phyloP scores from a whole-genome alignment of 2,888 invertebrate species.

The Dolomedes plantarius region DNA sequence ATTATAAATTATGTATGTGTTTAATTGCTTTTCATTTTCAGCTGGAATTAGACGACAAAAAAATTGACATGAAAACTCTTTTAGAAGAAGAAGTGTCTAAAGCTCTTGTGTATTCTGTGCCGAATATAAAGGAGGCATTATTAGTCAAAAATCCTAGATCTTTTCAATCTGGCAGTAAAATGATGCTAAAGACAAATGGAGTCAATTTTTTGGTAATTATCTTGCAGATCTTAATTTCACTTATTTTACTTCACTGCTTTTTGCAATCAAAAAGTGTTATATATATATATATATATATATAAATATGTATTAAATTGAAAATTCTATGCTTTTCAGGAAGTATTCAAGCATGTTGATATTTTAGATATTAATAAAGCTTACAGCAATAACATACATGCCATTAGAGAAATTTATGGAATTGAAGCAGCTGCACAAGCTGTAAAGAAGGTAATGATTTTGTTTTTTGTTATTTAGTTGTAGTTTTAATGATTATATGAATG shows the following conservation, averaged over 20 bases:
- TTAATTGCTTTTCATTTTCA: conserved; percentile 75
- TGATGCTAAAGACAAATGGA: conserved; percentile 92
- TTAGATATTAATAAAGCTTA: conserved; percentile 89
- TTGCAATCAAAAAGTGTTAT: no score
- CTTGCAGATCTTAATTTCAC: neutral
- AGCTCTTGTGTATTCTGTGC: conserved; percentile 87
- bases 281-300: no score
- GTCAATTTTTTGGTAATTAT: conserved; percentile 86
- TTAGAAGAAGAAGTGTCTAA: conserved; percentile 82
- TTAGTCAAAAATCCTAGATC: conserved; percentile 80
- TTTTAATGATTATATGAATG: no score
- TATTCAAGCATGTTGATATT: conserved; percentile 88
- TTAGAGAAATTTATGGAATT: conserved; percentile 94
- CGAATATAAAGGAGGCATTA: conserved; percentile 89
- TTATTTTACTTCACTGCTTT: conserved; percentile 22
- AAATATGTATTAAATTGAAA: neutral
- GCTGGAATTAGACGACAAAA: conserved; percentile 81
- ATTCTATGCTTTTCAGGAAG: conserved; percentile 81
- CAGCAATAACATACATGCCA: conserved; percentile 94
- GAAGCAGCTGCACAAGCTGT: conserved; percentile 95
- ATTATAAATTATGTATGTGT: no score
- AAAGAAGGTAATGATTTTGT: conserved; percentile 85
- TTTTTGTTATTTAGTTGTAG: no score
- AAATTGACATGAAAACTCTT: conserved; percentile 76
- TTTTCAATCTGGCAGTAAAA: conserved; percentile 76